Conservation (phyloP, 2,113 vertebrate genomes). For the Spheniscus mendiculus region DNA sequence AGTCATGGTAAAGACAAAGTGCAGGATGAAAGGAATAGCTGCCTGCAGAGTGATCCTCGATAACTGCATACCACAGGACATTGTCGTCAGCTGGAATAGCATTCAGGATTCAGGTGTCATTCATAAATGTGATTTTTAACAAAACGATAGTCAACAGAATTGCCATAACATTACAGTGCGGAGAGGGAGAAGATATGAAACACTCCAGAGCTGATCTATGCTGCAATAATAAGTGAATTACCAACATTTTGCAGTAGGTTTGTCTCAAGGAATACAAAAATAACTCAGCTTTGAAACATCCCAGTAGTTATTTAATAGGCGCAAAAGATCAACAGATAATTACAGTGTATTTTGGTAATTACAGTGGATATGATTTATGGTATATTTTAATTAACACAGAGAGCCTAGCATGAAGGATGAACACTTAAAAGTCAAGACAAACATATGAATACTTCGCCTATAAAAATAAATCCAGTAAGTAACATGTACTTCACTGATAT, state of each 20-base stretch:
- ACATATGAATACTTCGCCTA: background rate
- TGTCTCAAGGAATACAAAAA: constrained; percentile 17
- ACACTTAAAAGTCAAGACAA: constrained; percentile 41
- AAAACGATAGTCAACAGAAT: background rate
- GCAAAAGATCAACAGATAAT: constrained; percentile 53
- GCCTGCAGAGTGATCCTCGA: background rate
- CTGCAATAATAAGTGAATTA: constrained; percentile 19
- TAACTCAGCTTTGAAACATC: constrained; percentile 38
- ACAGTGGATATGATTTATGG: constrained; percentile 25
- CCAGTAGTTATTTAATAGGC: constrained; percentile 22
- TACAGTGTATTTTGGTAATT: constrained; percentile 44
- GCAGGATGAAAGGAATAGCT: background rate
- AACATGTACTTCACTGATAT: background rate
- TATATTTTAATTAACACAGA: constrained; percentile 50
- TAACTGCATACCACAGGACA: background rate
- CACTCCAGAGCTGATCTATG: background rate
- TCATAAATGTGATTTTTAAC: constrained; percentile 22
- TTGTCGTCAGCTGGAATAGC: background rate
- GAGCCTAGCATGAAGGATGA: constrained; percentile 24
- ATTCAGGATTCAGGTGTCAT: background rate
- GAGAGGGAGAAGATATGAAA: background rate
- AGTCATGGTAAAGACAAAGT: constrained; percentile 45
- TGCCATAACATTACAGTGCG: background rate
- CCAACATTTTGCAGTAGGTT: background rate
- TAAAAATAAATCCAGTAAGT: constrained; percentile 34